phyloP scores from a whole-genome alignment of 2,888 invertebrate genomes.

The Epistrophella euchroma region DNA sequence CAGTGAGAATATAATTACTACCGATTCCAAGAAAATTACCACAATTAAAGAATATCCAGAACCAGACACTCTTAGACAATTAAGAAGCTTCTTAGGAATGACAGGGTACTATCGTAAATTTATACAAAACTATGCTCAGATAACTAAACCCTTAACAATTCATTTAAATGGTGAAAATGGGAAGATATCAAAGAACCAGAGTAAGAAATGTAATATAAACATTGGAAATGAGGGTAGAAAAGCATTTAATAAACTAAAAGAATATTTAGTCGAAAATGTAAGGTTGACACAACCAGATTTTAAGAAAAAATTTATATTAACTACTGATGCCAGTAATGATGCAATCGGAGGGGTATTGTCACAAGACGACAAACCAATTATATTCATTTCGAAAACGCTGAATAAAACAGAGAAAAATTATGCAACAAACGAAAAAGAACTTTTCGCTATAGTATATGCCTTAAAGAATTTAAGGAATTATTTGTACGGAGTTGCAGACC shows the following conservation, averaged over 20 bases:
- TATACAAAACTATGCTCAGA: constrained; percentile 61
- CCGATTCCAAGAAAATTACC: constrained; percentile 68
- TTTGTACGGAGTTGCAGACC: constrained; percentile 18
- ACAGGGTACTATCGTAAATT: constrained; percentile 24
- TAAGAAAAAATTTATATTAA: constrained; percentile 26
- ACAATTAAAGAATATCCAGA: constrained; percentile 65
- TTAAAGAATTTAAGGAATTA: constrained; percentile 24
- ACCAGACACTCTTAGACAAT: constrained; percentile 71
- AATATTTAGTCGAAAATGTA: constrained; percentile 18
- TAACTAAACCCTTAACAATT: constrained; percentile 70
- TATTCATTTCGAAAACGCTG: constrained; percentile 23
- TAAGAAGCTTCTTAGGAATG: constrained; percentile 65
- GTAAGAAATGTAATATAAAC: constrained; percentile 25
- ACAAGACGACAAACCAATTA: constrained; percentile 19
- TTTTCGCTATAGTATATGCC: constrained; percentile 27
- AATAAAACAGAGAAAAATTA: constrained; percentile 25
- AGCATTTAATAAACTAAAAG: constrained; percentile 28
- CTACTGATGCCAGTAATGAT: constrained; percentile 28
- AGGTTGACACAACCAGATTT: constrained; percentile 29
- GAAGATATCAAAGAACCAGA: constrained; percentile 22
- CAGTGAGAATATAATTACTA: constrained; percentile 59
- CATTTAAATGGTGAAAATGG: constrained; percentile 68
- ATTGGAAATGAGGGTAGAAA: constrained; percentile 25
- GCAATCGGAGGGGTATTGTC: constrained; percentile 22
- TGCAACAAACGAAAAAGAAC: constrained; percentile 28